Evolutionary conservation across 2,113 vertebrate genomes (phyloP).

Genomic region (Myotis lucifugus): DNA sequence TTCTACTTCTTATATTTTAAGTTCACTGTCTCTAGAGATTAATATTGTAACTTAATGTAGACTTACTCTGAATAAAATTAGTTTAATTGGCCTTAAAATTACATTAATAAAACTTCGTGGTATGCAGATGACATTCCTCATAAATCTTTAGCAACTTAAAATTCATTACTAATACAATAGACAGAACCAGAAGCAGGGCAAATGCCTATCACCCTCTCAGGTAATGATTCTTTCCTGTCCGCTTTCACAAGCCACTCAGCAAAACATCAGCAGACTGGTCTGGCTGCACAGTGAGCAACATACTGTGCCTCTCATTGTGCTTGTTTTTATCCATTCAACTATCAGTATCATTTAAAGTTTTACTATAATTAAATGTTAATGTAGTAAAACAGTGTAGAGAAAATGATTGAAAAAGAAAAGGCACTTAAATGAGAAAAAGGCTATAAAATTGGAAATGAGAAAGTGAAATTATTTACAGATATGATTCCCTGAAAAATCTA

Average conservation of each 20-base stretch:
- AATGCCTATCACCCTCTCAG: not conserved
- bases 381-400: not conserved
- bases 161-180: not conserved
- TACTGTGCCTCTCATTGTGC: not conserved
- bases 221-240: not conserved
- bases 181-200: not conserved
- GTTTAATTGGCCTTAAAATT: conserved; percentile 70
- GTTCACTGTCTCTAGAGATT: conserved; percentile 82
- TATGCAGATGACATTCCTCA: not conserved
- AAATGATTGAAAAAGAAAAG: not conserved
- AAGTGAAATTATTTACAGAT: not conserved
- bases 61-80: conserved; percentile 78
- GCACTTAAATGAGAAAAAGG: not conserved
- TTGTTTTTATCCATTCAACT: not conserved
- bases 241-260: not conserved
- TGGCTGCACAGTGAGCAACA: not conserved
- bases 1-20: conserved; percentile 65
- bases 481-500: not conserved
- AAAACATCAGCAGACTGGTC: not conserved
- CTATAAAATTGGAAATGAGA: not conserved
- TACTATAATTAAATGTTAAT: not conserved
- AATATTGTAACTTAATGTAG: conserved; percentile 87
- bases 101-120: conserved; percentile 62
- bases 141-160: not conserved
- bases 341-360: not conserved